Evolutionary conservation across 2,888 invertebrate genomes (phyloP).

Genomic region (Rhagonycha fulva): DNA sequence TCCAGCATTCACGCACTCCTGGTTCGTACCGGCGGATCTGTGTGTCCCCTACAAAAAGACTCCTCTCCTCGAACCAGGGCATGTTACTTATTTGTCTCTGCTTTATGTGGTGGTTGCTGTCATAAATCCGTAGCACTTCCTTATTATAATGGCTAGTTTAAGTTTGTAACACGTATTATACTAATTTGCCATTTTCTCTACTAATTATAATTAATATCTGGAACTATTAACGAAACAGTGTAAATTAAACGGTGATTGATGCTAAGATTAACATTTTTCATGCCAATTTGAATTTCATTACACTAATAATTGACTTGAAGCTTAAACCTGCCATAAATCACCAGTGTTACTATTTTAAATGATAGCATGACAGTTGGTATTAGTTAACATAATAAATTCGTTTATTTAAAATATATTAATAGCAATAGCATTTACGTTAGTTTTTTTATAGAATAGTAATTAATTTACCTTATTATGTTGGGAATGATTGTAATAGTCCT

Average conservation of each 20-base stretch:
- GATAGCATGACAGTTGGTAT: background rate
- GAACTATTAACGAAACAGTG: background rate
- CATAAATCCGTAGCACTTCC: constrained; percentile 23
- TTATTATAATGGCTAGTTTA: constrained; percentile 13
- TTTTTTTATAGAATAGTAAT: background rate
- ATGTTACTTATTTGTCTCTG: constrained; percentile 66
- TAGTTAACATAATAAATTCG: background rate
- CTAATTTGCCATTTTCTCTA: background rate
- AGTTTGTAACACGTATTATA: background rate
- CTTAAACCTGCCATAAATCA: constrained; percentile 5
- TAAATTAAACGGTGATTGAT: background rate
- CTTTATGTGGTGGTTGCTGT: constrained; percentile 33
- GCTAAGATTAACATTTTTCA: background rate
- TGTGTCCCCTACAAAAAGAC: constrained; percentile 84
- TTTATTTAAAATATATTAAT: background rate
- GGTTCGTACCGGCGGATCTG: constrained; percentile 94
- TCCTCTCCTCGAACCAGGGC: constrained; percentile 91
- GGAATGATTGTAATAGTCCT: background rate
- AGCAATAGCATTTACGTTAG: background rate
- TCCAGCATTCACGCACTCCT: constrained; percentile 90
- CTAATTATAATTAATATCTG: background rate
- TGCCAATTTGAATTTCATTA: background rate
- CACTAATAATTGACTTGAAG: background rate
- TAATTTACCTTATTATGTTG: background rate
- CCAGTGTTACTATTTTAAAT: background rate